Conservation (phyloP, 92 coral and sea anemone species). For the Blastomussa wellsi region DNA sequence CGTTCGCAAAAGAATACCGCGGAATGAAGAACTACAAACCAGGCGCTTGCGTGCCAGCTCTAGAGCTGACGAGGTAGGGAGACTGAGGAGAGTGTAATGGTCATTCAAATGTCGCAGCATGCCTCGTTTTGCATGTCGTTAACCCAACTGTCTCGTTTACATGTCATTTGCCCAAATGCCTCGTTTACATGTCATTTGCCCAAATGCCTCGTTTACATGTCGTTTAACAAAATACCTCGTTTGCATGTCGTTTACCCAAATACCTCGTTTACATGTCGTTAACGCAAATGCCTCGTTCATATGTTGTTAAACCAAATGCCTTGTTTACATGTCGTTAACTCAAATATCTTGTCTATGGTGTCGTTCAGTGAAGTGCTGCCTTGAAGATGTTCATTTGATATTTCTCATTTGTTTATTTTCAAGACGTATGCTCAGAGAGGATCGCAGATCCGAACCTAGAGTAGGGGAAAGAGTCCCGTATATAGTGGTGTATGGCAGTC, state of each 20-base stretch:
- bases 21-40: slow-evolving; percentile 94
- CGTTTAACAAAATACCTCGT: background rate
- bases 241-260: background rate
- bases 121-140: background rate
- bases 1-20: slow-evolving; percentile 96
- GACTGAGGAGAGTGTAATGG: background rate
- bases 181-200: too few species aligned
- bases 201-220: too few species aligned
- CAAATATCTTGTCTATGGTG: background rate
- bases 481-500: slow-evolving; percentile 93
- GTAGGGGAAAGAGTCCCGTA: slow-evolving; percentile 98
- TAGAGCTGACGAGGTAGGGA: slow-evolving; percentile 84
- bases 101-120: background rate
- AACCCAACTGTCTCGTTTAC: background rate
- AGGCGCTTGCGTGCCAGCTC: slow-evolving; percentile 96
- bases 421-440: slow-evolving; percentile 88
- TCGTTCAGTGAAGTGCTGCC: background rate
- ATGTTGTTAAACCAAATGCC: background rate
- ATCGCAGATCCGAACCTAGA: slow-evolving; percentile 97
- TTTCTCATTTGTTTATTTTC: background rate
- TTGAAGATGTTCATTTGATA: background rate
- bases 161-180: background rate
- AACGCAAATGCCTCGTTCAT: background rate
- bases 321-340: background rate
- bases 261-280: background rate